These are phyloP conservation scores for Orius insidiosus DNA, from an alignment of 1,140 invertebrate genomes.

Conservation along the genomic window DNA sequence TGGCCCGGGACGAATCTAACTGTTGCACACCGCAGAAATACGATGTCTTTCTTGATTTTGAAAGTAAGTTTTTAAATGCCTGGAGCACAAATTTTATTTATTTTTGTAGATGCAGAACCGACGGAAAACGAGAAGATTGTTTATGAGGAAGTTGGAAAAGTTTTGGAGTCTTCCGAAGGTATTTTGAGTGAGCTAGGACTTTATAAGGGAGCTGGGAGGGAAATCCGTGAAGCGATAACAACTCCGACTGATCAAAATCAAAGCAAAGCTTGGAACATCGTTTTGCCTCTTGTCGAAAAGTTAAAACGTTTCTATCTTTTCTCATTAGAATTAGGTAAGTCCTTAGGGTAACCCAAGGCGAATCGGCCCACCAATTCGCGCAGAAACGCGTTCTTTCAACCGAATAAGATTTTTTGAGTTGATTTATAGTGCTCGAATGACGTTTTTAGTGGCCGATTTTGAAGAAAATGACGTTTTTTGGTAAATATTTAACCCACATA, in stretches of 20 bases:
- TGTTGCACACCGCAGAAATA: conserved; percentile 74
- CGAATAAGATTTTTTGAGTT: too few species aligned
- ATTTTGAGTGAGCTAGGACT: conserved; percentile 71
- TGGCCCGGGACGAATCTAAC: conserved; percentile 67
- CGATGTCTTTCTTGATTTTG: conserved; percentile 82
- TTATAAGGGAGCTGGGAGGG: conserved; percentile 54
- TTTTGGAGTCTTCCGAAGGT: conserved; percentile 56
- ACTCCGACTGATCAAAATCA: conserved; percentile 67
- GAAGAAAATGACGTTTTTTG: too few species aligned
- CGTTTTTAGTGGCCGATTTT: too few species aligned
- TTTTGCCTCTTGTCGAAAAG: conserved; percentile 69
- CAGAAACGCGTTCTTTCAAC: too few species aligned
- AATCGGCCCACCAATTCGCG: too few species aligned
- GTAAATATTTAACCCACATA: too few species aligned
- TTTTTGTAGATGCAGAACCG: conserved; percentile 54
- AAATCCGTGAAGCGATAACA: conserved; percentile 68
- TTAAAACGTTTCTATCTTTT: conserved; percentile 80
- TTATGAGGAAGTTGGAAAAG: conserved; percentile 64
- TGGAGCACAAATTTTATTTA: background rate
- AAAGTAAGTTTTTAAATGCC: conserved; percentile 42
- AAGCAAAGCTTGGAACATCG: conserved; percentile 66
- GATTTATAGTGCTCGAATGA: too few species aligned
- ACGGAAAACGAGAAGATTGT: conserved; percentile 62
- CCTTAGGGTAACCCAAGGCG: too few species aligned
- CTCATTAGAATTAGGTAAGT: conserved; percentile 62